phyloP scores from a whole-genome alignment of 2,888 invertebrate species.

The Epirrhoe alternata region DNA sequence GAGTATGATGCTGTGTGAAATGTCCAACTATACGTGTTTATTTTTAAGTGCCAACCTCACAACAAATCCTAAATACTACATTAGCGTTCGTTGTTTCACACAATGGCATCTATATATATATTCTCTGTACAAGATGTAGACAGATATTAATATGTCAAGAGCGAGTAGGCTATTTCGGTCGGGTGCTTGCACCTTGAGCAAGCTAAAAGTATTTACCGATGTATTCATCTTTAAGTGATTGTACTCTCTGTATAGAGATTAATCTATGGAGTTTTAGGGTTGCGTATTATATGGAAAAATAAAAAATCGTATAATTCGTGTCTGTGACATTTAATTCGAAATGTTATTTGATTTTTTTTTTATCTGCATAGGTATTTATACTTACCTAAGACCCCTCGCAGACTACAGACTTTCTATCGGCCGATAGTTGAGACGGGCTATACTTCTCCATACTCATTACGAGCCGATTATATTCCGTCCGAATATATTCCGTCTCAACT shows the following conservation, averaged over 20 bases:
- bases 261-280: background rate
- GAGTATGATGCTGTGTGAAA: too few relatives aligned
- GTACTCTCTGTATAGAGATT: background rate
- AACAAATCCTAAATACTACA: background rate
- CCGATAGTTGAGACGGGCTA: too few relatives aligned
- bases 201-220: slow-evolving; percentile 20
- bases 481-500: too few relatives aligned
- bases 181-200: slow-evolving; percentile 25
- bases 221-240: slow-evolving; percentile 15
- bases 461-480: too few relatives aligned
- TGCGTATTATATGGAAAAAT: background rate
- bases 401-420: too few relatives aligned
- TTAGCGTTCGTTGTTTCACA: background rate
- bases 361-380: too few relatives aligned
- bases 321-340: too few relatives aligned
- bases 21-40: too few relatives aligned
- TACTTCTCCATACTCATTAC: too few relatives aligned
- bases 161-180: slow-evolving; percentile 54
- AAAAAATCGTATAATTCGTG: background rate
- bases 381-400: too few relatives aligned
- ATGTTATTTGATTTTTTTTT: too few relatives aligned
- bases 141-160: slow-evolving; percentile 62
- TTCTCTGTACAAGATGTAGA: slow-evolving; percentile 42
- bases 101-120: slow-evolving; percentile 20
- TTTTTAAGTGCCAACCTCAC: background rate